Evolutionary conservation across 2,888 invertebrate genomes (phyloP).

Genomic region (Diarsia rubi): DNA sequence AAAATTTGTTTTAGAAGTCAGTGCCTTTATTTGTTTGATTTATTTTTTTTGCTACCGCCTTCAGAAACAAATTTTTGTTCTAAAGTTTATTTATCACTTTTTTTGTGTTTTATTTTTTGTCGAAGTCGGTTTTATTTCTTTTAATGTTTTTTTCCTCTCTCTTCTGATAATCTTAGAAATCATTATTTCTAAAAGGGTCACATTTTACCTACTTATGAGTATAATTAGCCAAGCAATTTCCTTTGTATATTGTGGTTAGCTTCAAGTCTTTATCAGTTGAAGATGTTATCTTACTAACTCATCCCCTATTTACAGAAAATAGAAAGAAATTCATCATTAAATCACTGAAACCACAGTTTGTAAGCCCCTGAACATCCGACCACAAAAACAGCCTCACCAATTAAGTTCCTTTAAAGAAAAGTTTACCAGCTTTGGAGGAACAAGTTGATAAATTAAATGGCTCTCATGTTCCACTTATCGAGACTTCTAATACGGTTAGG

Average conservation of each 20-base stretch:
- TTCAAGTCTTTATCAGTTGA: not conserved
- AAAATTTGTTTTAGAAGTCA: no score
- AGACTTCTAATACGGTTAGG: constrained; percentile 71
- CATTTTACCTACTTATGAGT: not conserved
- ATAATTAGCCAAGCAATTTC: not conserved
- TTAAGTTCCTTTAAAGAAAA: constrained; percentile 52
- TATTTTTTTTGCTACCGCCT: no score
- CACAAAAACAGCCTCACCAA: constrained; percentile 31
- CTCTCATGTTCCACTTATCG: constrained; percentile 71
- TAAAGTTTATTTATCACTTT: no score
- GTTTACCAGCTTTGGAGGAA: constrained; percentile 36
- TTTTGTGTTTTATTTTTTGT: no score
- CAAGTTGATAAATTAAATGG: constrained; percentile 67
- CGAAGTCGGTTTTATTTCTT: no score
- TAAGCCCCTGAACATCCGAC: not conserved
- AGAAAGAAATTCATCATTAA: not conserved
- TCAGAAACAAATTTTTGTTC: no score
- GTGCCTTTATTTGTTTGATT: no score
- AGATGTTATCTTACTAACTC: not conserved
- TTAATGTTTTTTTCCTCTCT: not conserved
- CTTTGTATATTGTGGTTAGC: not conserved
- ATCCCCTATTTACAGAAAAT: not conserved
- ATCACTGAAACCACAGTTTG: not conserved
- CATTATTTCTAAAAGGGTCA: not conserved
- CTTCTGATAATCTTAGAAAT: not conserved